These are phyloP conservation scores for Toxotes jaculatrix DNA, from an alignment of 2,113 vertebrate genomes.

Conservation along the genomic window DNA sequence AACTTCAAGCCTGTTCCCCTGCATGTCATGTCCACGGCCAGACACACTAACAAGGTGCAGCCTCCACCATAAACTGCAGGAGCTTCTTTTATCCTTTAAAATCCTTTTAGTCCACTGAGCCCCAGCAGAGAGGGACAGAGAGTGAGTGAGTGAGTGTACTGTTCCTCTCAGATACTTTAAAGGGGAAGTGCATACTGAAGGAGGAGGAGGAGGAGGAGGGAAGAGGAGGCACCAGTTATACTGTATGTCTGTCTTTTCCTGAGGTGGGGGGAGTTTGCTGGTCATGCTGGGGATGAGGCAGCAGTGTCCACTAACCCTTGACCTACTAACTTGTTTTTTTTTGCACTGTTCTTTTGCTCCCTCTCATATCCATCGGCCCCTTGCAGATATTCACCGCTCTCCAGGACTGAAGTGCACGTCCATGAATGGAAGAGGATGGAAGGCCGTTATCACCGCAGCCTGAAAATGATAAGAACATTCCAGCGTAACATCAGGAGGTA, in stretches of 20 bases:
- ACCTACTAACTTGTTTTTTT: not conserved
- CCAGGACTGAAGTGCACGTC: not conserved
- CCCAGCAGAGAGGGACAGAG: not conserved
- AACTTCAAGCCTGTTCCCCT: not conserved
- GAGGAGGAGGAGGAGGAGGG: slow-evolving; percentile 39
- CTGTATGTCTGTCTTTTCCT: slow-evolving; percentile 25
- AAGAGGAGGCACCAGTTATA: not conserved
- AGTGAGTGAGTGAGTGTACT: not conserved
- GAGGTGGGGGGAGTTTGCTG: not conserved
- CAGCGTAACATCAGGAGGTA: not conserved
- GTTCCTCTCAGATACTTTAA: slow-evolving; percentile 51
- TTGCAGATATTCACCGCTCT: not conserved
- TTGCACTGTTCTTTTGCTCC: not conserved
- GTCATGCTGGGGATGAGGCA: not conserved
- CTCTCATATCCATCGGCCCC: not conserved
- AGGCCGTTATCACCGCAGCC: slow-evolving; percentile 5
- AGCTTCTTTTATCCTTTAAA: slow-evolving; percentile 4
- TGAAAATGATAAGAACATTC: slow-evolving; percentile 25
- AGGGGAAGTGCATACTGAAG: slow-evolving; percentile 64
- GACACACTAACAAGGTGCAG: not conserved
- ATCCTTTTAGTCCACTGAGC: not conserved
- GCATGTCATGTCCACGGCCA: not conserved
- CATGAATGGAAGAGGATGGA: slow-evolving; percentile 24
- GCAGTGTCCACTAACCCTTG: not conserved
- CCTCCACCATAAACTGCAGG: not conserved